These are phyloP conservation scores for Creontiades dilutus DNA, from an alignment of 2,888 invertebrate genomes.

Conservation along the genomic window DNA sequence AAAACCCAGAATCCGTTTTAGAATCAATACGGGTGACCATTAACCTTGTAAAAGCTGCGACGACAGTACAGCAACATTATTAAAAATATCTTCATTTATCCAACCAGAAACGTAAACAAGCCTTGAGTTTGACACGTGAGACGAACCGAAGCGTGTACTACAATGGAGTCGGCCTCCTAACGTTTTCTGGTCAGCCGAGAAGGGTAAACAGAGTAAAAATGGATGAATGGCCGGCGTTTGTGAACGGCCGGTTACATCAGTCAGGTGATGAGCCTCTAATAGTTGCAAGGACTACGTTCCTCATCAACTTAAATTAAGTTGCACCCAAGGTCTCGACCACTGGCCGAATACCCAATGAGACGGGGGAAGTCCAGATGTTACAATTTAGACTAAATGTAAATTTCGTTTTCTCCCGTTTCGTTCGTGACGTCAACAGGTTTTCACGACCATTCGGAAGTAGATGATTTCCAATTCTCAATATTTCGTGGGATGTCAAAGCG, in stretches of 20 bases:
- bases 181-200: background rate
- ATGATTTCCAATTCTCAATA: too few relatives aligned
- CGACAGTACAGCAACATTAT: background rate
- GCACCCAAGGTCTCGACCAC: background rate
- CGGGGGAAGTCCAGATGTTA: background rate
- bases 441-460: too few relatives aligned
- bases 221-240: background rate
- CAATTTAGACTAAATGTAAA: too few relatives aligned
- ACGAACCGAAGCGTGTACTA: background rate
- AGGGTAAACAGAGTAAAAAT: background rate
- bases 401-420: too few relatives aligned
- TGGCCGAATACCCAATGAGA: background rate
- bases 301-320: conserved; percentile 19
- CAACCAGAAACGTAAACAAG: conserved; percentile 9
- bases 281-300: background rate
- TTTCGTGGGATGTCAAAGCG: too few relatives aligned
- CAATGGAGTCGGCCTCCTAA: background rate
- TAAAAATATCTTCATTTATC: background rate
- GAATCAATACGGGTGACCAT: too few relatives aligned
- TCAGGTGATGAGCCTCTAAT: background rate
- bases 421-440: too few relatives aligned
- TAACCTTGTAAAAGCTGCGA: too few relatives aligned
- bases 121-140: conserved; percentile 28
- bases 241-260: background rate
- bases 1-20: too few relatives aligned